phyloP scores from a whole-genome alignment of 2,888 invertebrate species.

The Diaperis boleti region DNA sequence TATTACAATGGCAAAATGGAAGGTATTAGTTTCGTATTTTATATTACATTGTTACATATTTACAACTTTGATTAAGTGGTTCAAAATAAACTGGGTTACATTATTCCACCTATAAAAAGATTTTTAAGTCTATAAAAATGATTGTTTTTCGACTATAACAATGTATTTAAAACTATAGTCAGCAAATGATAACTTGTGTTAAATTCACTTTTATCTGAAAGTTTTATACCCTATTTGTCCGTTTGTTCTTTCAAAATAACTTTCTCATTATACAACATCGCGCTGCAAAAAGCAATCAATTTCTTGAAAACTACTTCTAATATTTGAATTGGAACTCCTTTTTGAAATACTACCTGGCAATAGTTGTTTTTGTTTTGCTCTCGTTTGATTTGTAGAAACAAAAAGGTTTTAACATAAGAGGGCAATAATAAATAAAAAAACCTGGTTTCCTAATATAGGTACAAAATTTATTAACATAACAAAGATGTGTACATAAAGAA shows the following conservation, averaged over 20 bases:
- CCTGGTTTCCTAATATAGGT: slow-evolving; percentile 42
- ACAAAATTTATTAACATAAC: slow-evolving; percentile 50
- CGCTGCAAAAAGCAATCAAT: not conserved
- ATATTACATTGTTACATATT: slow-evolving; percentile 49
- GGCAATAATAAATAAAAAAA: slow-evolving; percentile 45
- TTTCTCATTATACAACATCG: no score
- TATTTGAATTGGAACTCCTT: not conserved
- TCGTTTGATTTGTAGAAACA: not conserved
- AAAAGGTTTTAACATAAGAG: no score
- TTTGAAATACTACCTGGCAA: not conserved
- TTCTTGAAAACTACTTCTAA: not conserved
- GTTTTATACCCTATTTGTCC: slow-evolving; percentile 64
- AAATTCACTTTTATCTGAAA: slow-evolving; percentile 5
- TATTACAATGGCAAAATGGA: slow-evolving; percentile 66
- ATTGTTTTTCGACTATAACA: slow-evolving; percentile 46
- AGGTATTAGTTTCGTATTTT: slow-evolving; percentile 64
- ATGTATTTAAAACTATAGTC: slow-evolving; percentile 28
- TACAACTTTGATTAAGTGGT: slow-evolving; percentile 44
- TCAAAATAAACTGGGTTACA: slow-evolving; percentile 14
- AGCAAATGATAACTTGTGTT: slow-evolving; percentile 15
- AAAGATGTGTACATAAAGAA: slow-evolving; percentile 44
- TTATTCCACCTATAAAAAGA: slow-evolving; percentile 31
- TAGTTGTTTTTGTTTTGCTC: slow-evolving; percentile 6
- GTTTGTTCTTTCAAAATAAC: slow-evolving; percentile 37
- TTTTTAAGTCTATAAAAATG: slow-evolving; percentile 46